Evolutionary conservation across 1,140 invertebrate species (phyloP), one percentile per base, ranked within the genome.

Genomic region (Uloborus diversus): DNA sequence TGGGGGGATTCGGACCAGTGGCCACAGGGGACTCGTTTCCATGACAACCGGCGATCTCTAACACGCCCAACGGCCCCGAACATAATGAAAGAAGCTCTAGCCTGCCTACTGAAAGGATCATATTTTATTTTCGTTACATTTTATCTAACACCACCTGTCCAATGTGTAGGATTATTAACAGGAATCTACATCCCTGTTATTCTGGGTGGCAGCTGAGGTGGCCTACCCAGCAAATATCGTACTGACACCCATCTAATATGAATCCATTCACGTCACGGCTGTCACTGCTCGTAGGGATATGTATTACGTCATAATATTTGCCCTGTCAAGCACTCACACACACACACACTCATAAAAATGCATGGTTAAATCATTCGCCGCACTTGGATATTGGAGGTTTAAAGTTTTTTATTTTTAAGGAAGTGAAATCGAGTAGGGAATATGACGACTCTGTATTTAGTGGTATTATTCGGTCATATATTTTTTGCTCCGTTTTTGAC

Each of bases 11-110:
- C 49, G 47, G 42, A 32, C 27, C 42, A 32, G 51, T 17, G 37
- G 30, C 65, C 35, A n/a, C 51, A 25, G 66, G 49, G 49, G 30
- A 25, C 49, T 23, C 17, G 66, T 70, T 70, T 27, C 66, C 51
- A 70, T 56, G 66, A n/a, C 66, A 57, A 70, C 66, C 32, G 30
- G 20, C 20, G 66, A 70, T 70, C 66, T 30, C 66, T 57, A 70
- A 70, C 66, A 70, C 66, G 28, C 66, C 66, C 66, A 70, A 70
- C 51, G 25, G 30, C 27, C 37, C 37, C 1, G 37, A 9, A 17
- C 64, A 28, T 68, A 68, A 68, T 68, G 65, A 68, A 68, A 68
- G 65, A 68, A 68, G 65, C 32, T 32, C 65, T 68, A 27, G n/a
- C 47, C 20, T 28, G 17, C 65, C 65, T 28, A 51, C 42, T 49